phyloP scores from a whole-genome alignment of 2,113 vertebrate genomes.

The Addax nasomaculatus region DNA sequence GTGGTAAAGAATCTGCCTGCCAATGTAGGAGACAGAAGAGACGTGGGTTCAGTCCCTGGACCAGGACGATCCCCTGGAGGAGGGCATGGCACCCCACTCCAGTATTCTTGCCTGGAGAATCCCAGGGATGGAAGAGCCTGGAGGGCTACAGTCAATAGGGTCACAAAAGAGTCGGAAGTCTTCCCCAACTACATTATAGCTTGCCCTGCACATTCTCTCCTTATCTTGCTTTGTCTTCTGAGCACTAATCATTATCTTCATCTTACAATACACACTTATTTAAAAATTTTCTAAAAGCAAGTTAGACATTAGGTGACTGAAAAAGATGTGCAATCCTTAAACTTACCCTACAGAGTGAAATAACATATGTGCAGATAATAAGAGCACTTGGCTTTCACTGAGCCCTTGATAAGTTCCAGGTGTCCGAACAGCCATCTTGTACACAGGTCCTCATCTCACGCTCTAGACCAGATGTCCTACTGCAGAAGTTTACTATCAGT shows the following conservation, averaged over 20 bases:
- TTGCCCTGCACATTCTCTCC: neutral
- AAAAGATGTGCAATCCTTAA: neutral
- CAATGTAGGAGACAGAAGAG: neutral
- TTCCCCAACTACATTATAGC: neutral
- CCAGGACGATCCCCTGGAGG: neutral
- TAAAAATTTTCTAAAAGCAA: neutral
- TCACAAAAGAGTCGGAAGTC: neutral
- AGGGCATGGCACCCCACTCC: neutral
- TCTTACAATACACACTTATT: neutral
- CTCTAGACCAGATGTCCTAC: neutral
- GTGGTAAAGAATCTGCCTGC: neutral
- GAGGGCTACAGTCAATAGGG: neutral
- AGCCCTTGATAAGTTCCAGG: neutral
- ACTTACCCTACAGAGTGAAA: neutral
- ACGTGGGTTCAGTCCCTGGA: neutral
- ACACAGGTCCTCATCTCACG: rapidly evolving
- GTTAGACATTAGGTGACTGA: neutral
- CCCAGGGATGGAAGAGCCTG: neutral
- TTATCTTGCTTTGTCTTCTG: neutral
- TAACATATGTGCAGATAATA: neutral
- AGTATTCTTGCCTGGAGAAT: neutral
- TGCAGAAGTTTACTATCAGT: neutral
- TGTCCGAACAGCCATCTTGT: neutral
- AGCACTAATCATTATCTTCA: neutral
- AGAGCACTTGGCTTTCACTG: neutral